phyloP scores from a whole-genome alignment of 2,888 invertebrate species.

The Aromia moschata region DNA sequence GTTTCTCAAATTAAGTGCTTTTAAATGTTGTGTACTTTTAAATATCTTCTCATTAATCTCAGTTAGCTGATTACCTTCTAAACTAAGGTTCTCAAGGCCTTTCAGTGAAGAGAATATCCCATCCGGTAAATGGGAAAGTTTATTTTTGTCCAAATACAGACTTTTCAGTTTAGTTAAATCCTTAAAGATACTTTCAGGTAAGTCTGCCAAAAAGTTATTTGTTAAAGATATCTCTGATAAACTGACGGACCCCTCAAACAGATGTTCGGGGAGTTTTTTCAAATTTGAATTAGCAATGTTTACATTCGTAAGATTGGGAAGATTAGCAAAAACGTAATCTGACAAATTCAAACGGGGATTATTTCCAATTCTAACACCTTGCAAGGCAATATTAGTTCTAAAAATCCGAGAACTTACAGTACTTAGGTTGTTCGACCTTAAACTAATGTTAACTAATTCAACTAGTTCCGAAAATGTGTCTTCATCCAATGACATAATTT shows the following conservation, averaged over 20 bases:
- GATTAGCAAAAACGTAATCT: constrained; percentile 61
- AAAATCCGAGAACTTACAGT: constrained; percentile 70
- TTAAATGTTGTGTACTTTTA: constrained; percentile 24
- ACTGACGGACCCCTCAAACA: constrained; percentile 69
- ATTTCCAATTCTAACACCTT: constrained; percentile 66
- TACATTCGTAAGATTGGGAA: constrained; percentile 61
- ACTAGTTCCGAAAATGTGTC: constrained; percentile 65
- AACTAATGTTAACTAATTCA: constrained; percentile 43
- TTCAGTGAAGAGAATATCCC: constrained; percentile 67
- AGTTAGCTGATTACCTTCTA: constrained; percentile 34
- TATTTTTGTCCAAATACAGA: constrained; percentile 76
- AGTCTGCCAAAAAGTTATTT: constrained; percentile 65
- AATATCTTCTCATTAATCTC: constrained; percentile 32
- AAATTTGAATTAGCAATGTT: constrained; percentile 59
- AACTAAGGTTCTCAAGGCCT: constrained; percentile 38
- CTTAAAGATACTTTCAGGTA: constrained; percentile 68
- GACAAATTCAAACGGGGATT: constrained; percentile 41
- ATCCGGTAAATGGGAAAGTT: constrained; percentile 69
- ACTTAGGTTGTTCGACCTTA: constrained; percentile 59
- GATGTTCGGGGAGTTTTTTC: constrained; percentile 67
- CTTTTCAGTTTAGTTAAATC: constrained; percentile 71
- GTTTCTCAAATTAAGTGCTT: constrained; percentile 63
- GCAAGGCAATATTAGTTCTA: constrained; percentile 68
- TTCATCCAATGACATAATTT: constrained; percentile 69
- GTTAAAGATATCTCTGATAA: constrained; percentile 71